phyloP scores from a whole-genome alignment of 1,140 invertebrate species.

The Lasioglossum baleicum region DNA sequence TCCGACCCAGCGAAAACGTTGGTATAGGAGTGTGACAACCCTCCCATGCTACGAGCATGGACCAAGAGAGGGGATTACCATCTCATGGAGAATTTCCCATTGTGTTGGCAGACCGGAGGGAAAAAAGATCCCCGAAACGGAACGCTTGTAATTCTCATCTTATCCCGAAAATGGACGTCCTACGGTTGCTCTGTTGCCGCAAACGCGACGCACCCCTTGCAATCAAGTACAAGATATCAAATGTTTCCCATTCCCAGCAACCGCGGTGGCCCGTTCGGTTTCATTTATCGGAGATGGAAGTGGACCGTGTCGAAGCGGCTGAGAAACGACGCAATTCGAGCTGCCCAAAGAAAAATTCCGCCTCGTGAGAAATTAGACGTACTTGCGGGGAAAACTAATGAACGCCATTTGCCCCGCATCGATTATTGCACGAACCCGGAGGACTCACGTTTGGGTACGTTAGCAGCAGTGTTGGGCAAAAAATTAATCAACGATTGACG shows the following conservation, averaged over 20 bases:
- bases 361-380: conserved; percentile 23
- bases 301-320: conserved; percentile 30
- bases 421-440: too few relatives aligned
- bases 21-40: conserved; percentile 44
- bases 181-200: conserved; percentile 33
- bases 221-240: conserved; percentile 67
- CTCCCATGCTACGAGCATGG: conserved; percentile 3
- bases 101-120: conserved; percentile 48
- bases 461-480: too few relatives aligned
- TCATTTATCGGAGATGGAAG: conserved; percentile 51
- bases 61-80: neutral
- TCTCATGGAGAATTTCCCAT: conserved; percentile 53
- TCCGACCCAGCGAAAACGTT: conserved; percentile 51
- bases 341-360: conserved; percentile 1
- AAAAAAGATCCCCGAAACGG: conserved; percentile 58
- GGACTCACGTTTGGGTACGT: too few relatives aligned
- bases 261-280: conserved; percentile 34
- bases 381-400: conserved; percentile 11
- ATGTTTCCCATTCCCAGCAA: conserved; percentile 46
- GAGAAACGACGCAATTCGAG: conserved; percentile 43
- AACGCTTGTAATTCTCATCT: conserved; percentile 72
- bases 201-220: conserved; percentile 53
- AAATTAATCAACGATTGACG: too few relatives aligned
- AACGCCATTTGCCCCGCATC: conserved; percentile 15
- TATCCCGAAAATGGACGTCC: conserved; percentile 69